Conservation (phyloP, 2,113 vertebrate species). For the Spizaetus ornatus region DNA sequence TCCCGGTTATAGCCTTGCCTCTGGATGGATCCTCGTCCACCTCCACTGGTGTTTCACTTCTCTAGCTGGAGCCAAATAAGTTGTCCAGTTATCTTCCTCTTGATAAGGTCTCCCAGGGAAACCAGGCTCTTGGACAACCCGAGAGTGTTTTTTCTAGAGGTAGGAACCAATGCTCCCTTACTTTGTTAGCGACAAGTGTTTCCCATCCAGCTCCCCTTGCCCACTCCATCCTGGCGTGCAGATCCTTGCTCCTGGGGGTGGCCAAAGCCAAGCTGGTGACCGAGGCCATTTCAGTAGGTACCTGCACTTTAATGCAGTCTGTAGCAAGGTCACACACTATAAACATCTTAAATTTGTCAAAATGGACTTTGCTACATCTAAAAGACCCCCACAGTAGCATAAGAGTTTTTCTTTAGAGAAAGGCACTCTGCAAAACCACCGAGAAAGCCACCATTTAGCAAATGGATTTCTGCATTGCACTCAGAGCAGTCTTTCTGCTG, state of each 20-base stretch:
- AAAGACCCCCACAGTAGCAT: neutral
- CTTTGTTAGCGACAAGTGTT: neutral
- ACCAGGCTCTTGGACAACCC: fast-evolving
- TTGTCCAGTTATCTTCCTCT: neutral
- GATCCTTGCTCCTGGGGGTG: too few relatives aligned
- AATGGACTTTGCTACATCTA: neutral
- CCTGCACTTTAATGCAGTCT: neutral
- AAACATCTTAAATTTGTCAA: neutral
- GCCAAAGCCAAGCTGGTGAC: neutral
- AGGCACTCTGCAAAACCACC: neutral
- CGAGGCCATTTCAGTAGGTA: neutral
- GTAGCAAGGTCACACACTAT: neutral
- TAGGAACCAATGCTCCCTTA: neutral
- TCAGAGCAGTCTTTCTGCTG: neutral
- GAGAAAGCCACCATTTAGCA: neutral
- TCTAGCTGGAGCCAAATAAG: neutral
- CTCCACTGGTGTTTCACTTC: neutral
- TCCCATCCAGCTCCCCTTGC: neutral
- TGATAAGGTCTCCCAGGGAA: neutral
- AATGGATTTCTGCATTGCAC: neutral
- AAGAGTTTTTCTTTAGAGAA: neutral
- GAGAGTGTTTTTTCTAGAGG: fast-evolving
- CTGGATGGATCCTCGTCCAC: neutral
- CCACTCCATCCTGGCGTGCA: fast-evolving
- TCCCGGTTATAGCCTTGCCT: neutral